These are phyloP conservation scores for Epirrita christyi DNA, from an alignment of 2,888 invertebrate species.

Conservation along the genomic window DNA sequence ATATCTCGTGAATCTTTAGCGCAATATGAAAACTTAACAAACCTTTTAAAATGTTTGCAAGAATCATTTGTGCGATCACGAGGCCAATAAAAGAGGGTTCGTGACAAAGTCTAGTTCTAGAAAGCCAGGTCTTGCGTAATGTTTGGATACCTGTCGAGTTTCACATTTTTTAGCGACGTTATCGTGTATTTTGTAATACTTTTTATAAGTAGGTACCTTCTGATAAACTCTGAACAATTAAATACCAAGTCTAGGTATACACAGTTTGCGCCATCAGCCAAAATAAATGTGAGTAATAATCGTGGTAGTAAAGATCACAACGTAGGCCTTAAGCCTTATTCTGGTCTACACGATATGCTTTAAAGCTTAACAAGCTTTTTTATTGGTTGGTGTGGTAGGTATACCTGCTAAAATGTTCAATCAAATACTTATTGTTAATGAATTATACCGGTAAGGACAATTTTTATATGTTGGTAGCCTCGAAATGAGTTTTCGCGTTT, in stretches of 20 bases:
- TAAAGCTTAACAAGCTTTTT: neutral
- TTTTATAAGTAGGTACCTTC: constrained; percentile 12
- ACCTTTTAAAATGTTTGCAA: constrained; percentile 10
- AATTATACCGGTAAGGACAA: no score
- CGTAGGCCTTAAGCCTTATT: constrained; percentile 11
- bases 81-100: constrained; percentile 54
- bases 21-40: no score
- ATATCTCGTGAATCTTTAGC: no score
- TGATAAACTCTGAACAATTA: constrained; percentile 32
- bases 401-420: no score
- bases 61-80: constrained; percentile 44
- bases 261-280: constrained; percentile 18
- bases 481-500: no score
- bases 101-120: constrained; percentile 62
- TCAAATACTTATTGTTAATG: no score
- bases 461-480: no score
- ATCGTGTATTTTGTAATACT: constrained; percentile 43
- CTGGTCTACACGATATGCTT: constrained; percentile 10
- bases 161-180: constrained; percentile 50
- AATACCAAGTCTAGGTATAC: constrained; percentile 24
- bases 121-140: constrained; percentile 61
- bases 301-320: constrained; percentile 7
- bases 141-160: constrained; percentile 48
- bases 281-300: constrained; percentile 28
- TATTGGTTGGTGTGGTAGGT: no score